Evolutionary conservation across 2,797 vertebrate genomes (phyloP).

Genomic region (Enteromius paludinosus): DNA sequence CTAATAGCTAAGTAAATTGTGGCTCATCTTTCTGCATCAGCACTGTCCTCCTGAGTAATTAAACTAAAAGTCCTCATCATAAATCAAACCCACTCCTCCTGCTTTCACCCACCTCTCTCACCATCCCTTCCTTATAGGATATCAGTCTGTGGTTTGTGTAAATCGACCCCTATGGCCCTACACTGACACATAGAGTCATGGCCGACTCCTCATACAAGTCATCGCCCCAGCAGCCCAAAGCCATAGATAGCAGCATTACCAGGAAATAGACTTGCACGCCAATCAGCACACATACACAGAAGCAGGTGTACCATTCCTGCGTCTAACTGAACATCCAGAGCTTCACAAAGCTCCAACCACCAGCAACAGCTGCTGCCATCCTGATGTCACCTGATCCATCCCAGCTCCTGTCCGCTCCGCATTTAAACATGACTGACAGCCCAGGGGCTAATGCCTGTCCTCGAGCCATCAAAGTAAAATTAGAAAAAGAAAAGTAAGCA

Average conservation of each 20-base stretch:
- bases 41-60: slow-evolving; percentile 75
- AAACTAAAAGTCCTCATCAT: slow-evolving; percentile 81
- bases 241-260: slow-evolving; percentile 61
- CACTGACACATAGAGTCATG: slow-evolving; percentile 32
- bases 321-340: slow-evolving; percentile 33
- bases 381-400: slow-evolving; percentile 58
- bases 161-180: slow-evolving; percentile 64
- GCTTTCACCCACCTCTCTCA: slow-evolving; percentile 51
- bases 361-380: slow-evolving; percentile 56
- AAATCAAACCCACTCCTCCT: slow-evolving; percentile 72
- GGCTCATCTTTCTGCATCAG: slow-evolving; percentile 66
- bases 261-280: slow-evolving; percentile 57
- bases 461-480: slow-evolving; percentile 54
- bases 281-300: slow-evolving; percentile 40
- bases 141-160: slow-evolving; percentile 68
- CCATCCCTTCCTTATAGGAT: slow-evolving; percentile 58
- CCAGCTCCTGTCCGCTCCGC: slow-evolving; percentile 47
- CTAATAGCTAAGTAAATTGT: slow-evolving; percentile 40
- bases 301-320: slow-evolving; percentile 59
- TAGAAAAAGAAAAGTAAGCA: slow-evolving; percentile 53
- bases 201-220: slow-evolving; percentile 30
- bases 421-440: slow-evolving; percentile 56
- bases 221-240: slow-evolving; percentile 6
- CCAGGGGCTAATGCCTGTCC: slow-evolving; percentile 35
- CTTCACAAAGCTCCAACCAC: slow-evolving; percentile 39